Evolutionary conservation across 2,797 vertebrate genomes (phyloP), one percentile per base, ranked within the genome.

Genomic region (Toxotes lorentzi): DNA sequence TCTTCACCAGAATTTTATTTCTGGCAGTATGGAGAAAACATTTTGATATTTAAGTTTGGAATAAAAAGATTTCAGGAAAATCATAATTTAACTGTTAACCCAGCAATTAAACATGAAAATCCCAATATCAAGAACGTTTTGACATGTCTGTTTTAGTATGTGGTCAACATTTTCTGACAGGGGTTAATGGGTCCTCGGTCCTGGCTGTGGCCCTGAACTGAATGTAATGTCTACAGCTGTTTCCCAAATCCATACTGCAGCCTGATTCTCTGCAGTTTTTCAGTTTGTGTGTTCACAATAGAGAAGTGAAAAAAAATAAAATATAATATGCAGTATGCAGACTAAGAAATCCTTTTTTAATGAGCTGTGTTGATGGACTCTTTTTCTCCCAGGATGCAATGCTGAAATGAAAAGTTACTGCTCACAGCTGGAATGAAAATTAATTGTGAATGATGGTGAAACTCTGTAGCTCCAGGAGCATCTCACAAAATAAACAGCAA

Each of bases 271-370:
- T 19, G 13, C 34, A 27, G 50, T 12, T 34, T 13, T 58, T 7
- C 34, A 45, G 11, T 58, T 19, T 72, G 11, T n/a, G 48, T 61
- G 40, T 11, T 47, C 40, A 17, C 58, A 45, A 30, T 27, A n/a
- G n/a, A 30, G 51, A 51, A 51, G 16, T 35, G 7, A 14, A 6
- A n/a, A n/a, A 30, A 56, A 73, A 73, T 45, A 56, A 43, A 70
- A 56, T 7, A 17, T 30, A 41, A 69, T 24, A 35, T 27, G 24
- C 35, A 43, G 16, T 19, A 16, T 38, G 48, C 17, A 34, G 16
- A 65, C 13, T 21, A 32, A 56, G 9, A 41, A 34, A 34, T 9
- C 13, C 38, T 0, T 8, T 9, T 51, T 41, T 61, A 7, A 13
- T 41, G 14, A 19, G 14, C 35, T 54, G 24, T 54, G 24, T 50